Conservation (phyloP, 2,113 vertebrate genomes). For the Bubo scandiacus region DNA sequence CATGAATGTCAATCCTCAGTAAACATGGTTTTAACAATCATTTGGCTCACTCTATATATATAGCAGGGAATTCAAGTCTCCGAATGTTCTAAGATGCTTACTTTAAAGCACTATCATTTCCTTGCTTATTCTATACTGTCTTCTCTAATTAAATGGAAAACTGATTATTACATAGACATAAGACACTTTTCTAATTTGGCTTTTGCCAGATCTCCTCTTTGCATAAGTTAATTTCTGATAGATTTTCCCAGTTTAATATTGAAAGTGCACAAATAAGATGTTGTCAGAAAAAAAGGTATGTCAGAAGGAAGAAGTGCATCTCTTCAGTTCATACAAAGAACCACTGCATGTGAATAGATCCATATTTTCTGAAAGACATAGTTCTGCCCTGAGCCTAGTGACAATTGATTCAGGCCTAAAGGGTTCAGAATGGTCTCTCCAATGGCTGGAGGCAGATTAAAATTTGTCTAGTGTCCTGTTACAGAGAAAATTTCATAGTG, state of each 20-base stretch:
- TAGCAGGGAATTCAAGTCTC: not conserved
- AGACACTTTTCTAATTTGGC: not conserved
- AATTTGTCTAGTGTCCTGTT: not conserved
- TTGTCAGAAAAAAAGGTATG: not conserved
- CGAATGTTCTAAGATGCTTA: not conserved
- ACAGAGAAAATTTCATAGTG: not conserved
- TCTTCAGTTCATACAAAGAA: not conserved
- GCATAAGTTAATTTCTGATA: not conserved
- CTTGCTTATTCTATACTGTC: not conserved
- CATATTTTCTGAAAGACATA: not conserved
- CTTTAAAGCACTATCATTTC: not conserved
- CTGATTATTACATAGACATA: not conserved
- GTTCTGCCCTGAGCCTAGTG: not conserved
- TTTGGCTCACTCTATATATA: not conserved
- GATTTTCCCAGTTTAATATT: not conserved
- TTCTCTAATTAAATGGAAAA: not conserved
- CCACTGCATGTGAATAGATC: not conserved
- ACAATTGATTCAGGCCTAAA: not conserved
- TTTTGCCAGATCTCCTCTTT: not conserved
- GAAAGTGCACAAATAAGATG: not conserved
- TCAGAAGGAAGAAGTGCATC: not conserved
- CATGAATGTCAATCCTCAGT: constrained; percentile 3
- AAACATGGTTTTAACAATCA: constrained; percentile 14
- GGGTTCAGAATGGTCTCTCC: not conserved
- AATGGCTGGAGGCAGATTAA: not conserved